Percentiles rank a stretch among this genome's conserved stretches.
Evolutionary conservation across 1,140 invertebrate genomes (phyloP).

Genomic region (Euborellia annulipes): DNA sequence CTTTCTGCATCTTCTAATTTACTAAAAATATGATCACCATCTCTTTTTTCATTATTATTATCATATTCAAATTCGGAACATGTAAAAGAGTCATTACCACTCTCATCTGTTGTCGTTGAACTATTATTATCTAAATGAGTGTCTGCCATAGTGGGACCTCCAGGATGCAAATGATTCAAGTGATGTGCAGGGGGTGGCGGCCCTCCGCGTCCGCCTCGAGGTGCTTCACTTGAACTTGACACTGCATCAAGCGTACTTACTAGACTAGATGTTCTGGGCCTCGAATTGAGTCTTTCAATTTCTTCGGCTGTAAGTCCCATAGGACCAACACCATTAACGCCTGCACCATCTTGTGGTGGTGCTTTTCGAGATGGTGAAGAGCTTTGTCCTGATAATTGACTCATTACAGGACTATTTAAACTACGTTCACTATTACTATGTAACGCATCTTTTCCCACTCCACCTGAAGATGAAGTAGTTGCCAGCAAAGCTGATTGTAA

Average conservation of each 20-base stretch:
- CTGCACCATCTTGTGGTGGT: conserved; percentile 31
- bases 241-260: conserved; percentile 85
- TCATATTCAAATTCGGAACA: conserved; percentile 97
- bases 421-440: conserved; percentile 81
- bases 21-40: conserved; percentile 59
- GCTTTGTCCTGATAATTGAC: conserved; percentile 67
- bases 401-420: conserved; percentile 80
- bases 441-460: conserved; percentile 55
- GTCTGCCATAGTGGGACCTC: conserved; percentile 40
- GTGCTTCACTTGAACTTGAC: conserved; percentile 77
- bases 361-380: conserved; percentile 56
- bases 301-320: conserved; percentile 84
- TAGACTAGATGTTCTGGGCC: conserved; percentile 71
- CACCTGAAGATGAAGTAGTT: conserved; percentile 70
- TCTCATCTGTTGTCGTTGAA: conserved; percentile 83
- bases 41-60: conserved; percentile 62
- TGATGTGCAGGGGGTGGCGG: conserved; percentile 23
- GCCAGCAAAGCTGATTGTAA: conserved; percentile 73
- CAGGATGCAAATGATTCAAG: conserved; percentile 20
- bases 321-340: conserved; percentile 20
- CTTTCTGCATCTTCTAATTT: conserved; percentile 38
- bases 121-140: conserved; percentile 32
- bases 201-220: conserved; percentile 31
- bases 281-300: conserved; percentile 74
- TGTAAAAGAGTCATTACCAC: conserved; percentile 92